phyloP scores from a whole-genome alignment of 2,113 vertebrate genomes.

The Oreamnos americanus region DNA sequence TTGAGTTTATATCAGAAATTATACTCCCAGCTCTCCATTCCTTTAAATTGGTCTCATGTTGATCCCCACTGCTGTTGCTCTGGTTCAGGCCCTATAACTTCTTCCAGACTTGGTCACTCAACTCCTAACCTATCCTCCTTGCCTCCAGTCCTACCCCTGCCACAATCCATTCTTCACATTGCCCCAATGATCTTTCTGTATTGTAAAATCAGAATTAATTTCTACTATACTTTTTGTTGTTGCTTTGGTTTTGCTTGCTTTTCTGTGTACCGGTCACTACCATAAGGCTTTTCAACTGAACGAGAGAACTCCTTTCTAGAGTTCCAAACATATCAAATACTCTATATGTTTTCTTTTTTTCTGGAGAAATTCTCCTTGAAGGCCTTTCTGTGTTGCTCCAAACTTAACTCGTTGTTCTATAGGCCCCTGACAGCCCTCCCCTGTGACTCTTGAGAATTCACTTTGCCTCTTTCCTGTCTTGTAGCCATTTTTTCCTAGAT shows the following conservation, averaged over 20 bases:
- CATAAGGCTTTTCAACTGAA: neutral
- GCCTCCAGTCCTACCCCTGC: neutral
- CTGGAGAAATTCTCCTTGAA: neutral
- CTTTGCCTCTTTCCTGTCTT: neutral
- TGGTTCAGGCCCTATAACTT: neutral
- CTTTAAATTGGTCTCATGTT: neutral
- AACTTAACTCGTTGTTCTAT: neutral
- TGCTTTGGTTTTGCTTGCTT: neutral
- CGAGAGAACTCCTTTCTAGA: neutral
- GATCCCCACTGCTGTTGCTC: neutral
- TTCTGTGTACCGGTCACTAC: neutral
- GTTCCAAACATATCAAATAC: neutral
- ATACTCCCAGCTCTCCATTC: neutral
- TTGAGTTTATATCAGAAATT: constrained; percentile 58
- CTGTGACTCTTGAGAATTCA: neutral
- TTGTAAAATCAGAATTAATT: neutral
- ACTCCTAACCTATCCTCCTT: neutral
- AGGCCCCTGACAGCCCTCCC: neutral
- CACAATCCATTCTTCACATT: neutral
- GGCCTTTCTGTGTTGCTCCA: neutral
- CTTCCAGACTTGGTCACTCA: neutral
- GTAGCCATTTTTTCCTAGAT: neutral
- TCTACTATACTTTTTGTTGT: neutral
- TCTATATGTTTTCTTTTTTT: neutral
- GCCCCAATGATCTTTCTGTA: neutral